Evolutionary conservation across 2,797 vertebrate species (phyloP).

Genomic region (Florisuga fusca): DNA sequence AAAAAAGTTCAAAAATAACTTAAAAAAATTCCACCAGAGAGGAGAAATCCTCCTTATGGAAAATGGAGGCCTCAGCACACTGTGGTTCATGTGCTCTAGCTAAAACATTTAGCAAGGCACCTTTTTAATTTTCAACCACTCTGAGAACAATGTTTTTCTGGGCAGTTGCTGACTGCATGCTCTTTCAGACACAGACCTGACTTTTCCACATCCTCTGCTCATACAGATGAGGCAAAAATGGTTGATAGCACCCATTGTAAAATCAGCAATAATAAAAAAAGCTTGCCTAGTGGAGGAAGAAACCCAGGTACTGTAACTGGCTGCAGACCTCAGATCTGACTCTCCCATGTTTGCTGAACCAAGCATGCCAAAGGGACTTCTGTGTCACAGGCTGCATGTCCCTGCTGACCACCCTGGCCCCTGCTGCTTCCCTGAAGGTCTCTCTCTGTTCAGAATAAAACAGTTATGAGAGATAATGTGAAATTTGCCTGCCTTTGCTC

Average conservation of each 20-base stretch:
- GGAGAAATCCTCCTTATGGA: not conserved
- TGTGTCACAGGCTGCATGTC: accelerated
- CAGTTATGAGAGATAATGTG: not conserved
- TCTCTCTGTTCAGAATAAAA: not conserved
- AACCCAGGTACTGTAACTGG: accelerated
- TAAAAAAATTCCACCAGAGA: not conserved
- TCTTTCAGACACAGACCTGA: not conserved
- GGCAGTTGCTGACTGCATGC: not conserved
- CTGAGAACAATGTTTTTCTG: not conserved
- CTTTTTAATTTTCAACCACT: not conserved
- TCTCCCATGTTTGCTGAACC: not conserved
- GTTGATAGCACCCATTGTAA: not conserved
- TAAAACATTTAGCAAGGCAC: not conserved
- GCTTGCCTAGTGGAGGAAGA: not conserved
- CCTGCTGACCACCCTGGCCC: not conserved
- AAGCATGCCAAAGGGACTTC: not conserved
- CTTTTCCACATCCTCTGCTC: not conserved
- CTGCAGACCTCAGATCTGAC: not conserved
- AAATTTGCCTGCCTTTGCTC: not conserved
- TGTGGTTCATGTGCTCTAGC: not conserved
- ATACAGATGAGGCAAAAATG: not conserved
- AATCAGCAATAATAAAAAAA: not conserved
- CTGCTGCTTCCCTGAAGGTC: not conserved
- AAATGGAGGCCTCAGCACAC: not conserved
- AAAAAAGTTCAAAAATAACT: not conserved